These are phyloP conservation scores for Brachystomella parvula DNA, from an alignment of 1,140 invertebrate genomes.

Conservation along the genomic window DNA sequence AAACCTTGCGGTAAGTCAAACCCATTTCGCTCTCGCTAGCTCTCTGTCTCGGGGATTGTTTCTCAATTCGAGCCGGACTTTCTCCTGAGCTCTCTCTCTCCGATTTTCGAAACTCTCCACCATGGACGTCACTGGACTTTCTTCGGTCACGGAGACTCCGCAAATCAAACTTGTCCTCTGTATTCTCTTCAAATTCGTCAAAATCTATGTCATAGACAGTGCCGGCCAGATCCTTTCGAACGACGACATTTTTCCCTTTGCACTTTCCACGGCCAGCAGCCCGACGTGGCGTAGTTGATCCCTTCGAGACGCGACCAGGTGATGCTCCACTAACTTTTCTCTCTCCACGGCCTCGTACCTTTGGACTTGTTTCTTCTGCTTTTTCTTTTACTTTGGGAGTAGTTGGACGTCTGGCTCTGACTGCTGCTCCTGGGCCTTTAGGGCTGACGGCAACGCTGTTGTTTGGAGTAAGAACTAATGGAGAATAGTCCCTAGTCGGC, in stretches of 20 bases:
- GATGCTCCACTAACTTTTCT: constrained; percentile 32
- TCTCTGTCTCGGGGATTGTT: constrained; percentile 28
- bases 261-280: constrained; percentile 57
- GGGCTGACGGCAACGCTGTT: constrained; percentile 19
- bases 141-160: constrained; percentile 69
- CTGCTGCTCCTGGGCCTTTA: constrained; percentile 45
- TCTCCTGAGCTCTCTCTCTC: constrained; percentile 20
- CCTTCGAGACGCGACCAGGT: constrained; percentile 35
- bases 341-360: constrained; percentile 20
- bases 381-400: constrained; percentile 19
- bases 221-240: constrained; percentile 54
- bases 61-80: constrained; percentile 34
- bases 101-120: constrained; percentile 21
- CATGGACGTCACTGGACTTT: constrained; percentile 62
- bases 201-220: constrained; percentile 81
- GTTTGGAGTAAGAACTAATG: neutral
- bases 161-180: constrained; percentile 59
- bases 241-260: constrained; percentile 41
- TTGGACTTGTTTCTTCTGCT: constrained; percentile 33
- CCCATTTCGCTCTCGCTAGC: constrained; percentile 16
- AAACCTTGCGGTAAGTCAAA: constrained; percentile 24
- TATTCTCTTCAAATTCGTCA: constrained; percentile 62
- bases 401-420: constrained; percentile 50
- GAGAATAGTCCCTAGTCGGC: neutral
- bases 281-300: constrained; percentile 31